Base-by-base conservation (phyloP, 1,140 invertebrate genomes). In the Drosophila truncata region DNA sequence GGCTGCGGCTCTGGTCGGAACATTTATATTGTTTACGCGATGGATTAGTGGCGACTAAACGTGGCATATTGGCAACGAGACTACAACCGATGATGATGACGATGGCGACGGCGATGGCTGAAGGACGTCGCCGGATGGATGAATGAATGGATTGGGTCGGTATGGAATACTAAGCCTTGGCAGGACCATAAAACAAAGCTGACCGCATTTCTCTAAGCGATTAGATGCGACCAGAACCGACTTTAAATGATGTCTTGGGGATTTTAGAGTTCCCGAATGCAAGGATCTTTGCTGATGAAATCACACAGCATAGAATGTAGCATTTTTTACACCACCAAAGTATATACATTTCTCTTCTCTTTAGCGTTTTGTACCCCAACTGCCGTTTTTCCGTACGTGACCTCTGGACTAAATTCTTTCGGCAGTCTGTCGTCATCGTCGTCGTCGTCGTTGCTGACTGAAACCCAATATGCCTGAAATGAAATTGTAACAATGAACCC, bases 401-500 rank as follows among this genome's bases (percentile, higher is more conserved):
- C 82, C 82, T 86, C 78, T 86, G 78, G 47, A 72, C 82, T 79
- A 76, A 86, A 86, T 79, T 86, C 82, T 54, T 73, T 62, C 46
- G 67, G 33, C 63, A 72, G 63, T 74, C 80, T 78, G 60, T 84
- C 76, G 75, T 76, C 61, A 59, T 79, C 49, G 64, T 20, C 64
- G 71, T 62, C 25, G 25, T 49, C 1, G 42, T 46, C 13, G 35
- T 18, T 10, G 23, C 44, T 70, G 81, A 63, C 81, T 84, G 82
- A 86, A 86, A 86, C 75, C 65, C 82, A 86, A 86, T 85, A 85
- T 85, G 79, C 52, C 80, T 85, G 69, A 86, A 86, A 86, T 86
- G 70, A 86, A 86, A 86, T 82, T 86, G 82, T 86, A 86, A 86
- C 82, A 86, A 86, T 86, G 82, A 86, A 86, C 82, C 84, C 73